Evolutionary conservation across 2,888 invertebrate genomes (phyloP), one percentile per base, ranked within the genome.

Genomic region (Folsomia manolachei): DNA sequence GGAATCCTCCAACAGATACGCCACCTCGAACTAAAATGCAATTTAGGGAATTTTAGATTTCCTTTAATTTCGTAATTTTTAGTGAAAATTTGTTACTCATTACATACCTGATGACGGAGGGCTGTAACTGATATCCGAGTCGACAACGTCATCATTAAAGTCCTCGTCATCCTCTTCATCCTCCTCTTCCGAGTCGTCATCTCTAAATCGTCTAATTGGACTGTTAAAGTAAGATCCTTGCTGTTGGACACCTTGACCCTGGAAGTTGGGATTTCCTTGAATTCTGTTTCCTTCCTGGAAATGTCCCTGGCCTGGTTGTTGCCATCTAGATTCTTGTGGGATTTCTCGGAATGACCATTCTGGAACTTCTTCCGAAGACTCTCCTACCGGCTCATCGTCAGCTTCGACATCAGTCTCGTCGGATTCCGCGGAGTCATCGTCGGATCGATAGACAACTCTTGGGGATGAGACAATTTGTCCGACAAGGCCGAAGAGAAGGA

Each of bases 401-500:
- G n/a, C 71, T n/a, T n/a, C n/a, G 1, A 52, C 56, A 7, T 67
- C 66, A 19, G 9, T 19, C 23, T 51, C 67, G 14, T 67, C 66
- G 4, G 52, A 66, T 52, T 66, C 24, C 19, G 26, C 26, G 4
- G 51, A 51, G 7, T 67, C 67, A 14, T 64, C 27, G 4, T n/a
- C 56, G 21, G 14, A 9, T 14, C 39, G 39, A 14, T 9, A 39
- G 39, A 56, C 56, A 21, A 19, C 56, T 56, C 14, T 39, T 39
- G 39, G 39, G 39, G 39, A 39, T 21, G 77, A 67, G 56, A 65
- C 71, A 4, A 74, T 72, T 64, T 72, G 71, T 71, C 75, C 75
- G 62, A 75, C 21, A 70, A 77, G 71, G 77, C 72, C 75, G 63
- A 75, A 51, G 1, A 77, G 63, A 63, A 77, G 51, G 2, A 77